Evolutionary conservation across 2,797 vertebrate genomes (phyloP), one percentile per base, ranked within the genome.

Genomic region (Poecile montanus): DNA sequence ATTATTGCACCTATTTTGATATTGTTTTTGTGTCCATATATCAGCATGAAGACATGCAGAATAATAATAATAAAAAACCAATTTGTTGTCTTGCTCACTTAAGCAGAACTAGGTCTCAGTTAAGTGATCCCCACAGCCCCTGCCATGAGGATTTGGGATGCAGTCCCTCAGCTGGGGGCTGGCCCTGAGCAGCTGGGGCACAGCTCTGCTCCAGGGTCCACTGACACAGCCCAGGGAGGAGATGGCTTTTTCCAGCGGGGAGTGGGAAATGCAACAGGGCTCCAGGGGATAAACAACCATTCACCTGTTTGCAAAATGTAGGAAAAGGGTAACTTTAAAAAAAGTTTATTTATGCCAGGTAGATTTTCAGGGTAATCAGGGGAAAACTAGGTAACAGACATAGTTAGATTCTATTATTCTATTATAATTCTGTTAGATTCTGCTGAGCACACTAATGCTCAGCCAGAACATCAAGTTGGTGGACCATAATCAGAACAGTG

Each of bases 1-100:
- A 70, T 54, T 38, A 50, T 67, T 84, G 81, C 60, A 84, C 23
- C 48, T 76, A 15, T 34, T 78, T 42, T 16, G 26, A 75, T 8
- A 21, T 0, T 26, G 0, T 19, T 79, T 77, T 51, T 80, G 70
- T 50, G 56, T 36, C 10, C 1, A 12, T 25, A 0, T 11, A 50
- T n/a, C 3, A 1, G 70, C 75, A 72, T 40, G 65, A 65, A 72
- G 40, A 47, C 16, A 13, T 1, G 11, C 11, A 47, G 13, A 51
- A 54, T 32, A 54, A 63, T 16, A 36, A 44, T 2, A 66, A 45
- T 17, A 60, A 22, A 45, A 15, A 10, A 30, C 9, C 7, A 15
- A 20, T 32, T 58, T 50, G 13, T 47, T 79, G 51, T 30, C 58
- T 48, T 83, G 65, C 25, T 48, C 79, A 60, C 3, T 66, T 58